These are phyloP conservation scores for Sinocyclocheilus anshuiensis DNA, from an alignment of 2,113 vertebrate genomes.

Conservation along the genomic window DNA sequence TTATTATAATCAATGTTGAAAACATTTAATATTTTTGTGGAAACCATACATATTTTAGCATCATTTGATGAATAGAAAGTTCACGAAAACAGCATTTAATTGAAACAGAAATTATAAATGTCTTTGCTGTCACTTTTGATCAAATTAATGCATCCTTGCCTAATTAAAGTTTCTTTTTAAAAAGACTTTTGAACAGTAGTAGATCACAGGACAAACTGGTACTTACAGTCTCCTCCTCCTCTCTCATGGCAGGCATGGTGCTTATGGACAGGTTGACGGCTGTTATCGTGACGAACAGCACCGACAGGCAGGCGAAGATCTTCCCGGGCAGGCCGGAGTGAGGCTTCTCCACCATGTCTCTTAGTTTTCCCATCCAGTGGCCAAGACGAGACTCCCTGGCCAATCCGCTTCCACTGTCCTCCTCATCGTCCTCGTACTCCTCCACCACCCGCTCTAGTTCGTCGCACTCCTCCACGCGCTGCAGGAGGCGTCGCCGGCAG, in stretches of 20 bases:
- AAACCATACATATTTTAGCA: neutral
- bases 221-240: slow-evolving; percentile 93
- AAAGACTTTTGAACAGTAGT: neutral
- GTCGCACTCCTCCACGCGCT: slow-evolving; percentile 91
- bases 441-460: slow-evolving; percentile 87
- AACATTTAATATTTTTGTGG: neutral
- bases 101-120: neutral
- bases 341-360: slow-evolving; percentile 97
- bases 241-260: slow-evolving; percentile 94
- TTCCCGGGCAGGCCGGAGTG: slow-evolving; percentile 96
- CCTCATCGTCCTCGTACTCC: slow-evolving; percentile 73
- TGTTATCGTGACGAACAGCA: slow-evolving; percentile 96
- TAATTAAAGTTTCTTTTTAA: neutral
- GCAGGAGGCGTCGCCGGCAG: slow-evolving; percentile 89
- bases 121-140: neutral
- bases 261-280: slow-evolving; percentile 97
- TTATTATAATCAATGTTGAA: neutral
- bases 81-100: neutral
- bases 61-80: neutral
- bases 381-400: slow-evolving; percentile 75
- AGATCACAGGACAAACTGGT: neutral
- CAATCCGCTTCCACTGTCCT: slow-evolving; percentile 69
- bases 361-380: slow-evolving; percentile 86
- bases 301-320: slow-evolving; percentile 96
- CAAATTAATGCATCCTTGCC: neutral